Base-by-base conservation (phyloP, 2,888 invertebrate species). In the Melipona beecheii region DNA sequence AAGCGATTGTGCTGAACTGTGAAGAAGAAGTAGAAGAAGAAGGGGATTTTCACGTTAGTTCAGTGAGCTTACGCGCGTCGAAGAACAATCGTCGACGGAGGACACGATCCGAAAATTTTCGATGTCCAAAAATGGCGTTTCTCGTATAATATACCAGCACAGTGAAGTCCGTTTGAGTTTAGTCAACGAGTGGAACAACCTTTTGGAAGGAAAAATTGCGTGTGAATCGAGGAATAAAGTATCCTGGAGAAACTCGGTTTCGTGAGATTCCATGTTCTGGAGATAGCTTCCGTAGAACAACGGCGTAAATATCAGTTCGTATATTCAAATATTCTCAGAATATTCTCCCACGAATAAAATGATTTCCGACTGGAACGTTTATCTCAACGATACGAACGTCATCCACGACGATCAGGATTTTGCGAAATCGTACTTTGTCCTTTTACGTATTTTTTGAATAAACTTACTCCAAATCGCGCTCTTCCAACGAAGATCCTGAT, bases 81-180 rank as follows among this genome's bases (percentile, higher is more conserved):
- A 89, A 90, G 87, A 88, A 90, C 87, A 81, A 86, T 91, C 86
- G 82, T 90, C 86, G 87, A 81, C 83, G 79, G 43, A 83, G 85
- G 84, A 82, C 80, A 75, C 82, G 87, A 82, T 88, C 85, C 87
- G 85, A 77, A 83, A 87, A 83, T 75, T 62, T 83, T 81, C 62
- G 75, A 92, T 86, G 78, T 84, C 92, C 93, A 92, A 93, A 93
- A 92, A 93, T 93, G 93, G 93, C 93, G 92, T 92, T 91, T 88
- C 88, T 89, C 86, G 88, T 78, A 83, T 90, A 90, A 87, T 85
- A 77, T 76, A 78, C 60, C 80, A 75, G 74, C 77, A 80, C 65
- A 49, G 17, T 54, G 13, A 75, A 70, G 69, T 64, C 54, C 15
- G 54, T 36, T 15, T 52, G 70, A 64, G 50, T 52, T 36, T 69